These are phyloP conservation scores for Rallus limicola DNA, from an alignment of 2,113 vertebrate genomes.

Conservation along the genomic window DNA sequence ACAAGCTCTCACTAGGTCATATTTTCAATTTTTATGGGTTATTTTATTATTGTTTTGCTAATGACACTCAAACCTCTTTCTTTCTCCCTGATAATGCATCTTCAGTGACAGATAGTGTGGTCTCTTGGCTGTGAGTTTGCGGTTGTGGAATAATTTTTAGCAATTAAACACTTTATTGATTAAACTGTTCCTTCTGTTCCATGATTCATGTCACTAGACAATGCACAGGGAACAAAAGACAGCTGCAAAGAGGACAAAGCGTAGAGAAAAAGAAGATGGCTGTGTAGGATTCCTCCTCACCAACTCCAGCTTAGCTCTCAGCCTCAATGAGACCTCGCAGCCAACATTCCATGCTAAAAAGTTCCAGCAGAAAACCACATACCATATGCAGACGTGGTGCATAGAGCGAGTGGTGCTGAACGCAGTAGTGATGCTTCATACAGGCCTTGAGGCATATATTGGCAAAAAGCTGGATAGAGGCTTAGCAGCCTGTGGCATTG, in stretches of 20 bases:
- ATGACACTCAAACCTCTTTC: not conserved
- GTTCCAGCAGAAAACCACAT: not conserved
- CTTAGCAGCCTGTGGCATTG: not conserved
- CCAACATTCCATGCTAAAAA: not conserved
- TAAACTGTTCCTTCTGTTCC: conserved; percentile 35
- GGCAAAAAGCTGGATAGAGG: not conserved
- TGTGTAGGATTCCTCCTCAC: not conserved
- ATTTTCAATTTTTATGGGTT: conserved; percentile 4
- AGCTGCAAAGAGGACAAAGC: not conserved
- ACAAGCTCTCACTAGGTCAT: not conserved
- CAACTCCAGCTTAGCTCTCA: not conserved
- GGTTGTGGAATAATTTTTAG: conserved; percentile 17
- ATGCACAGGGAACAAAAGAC: not conserved
- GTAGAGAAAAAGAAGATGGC: not conserved
- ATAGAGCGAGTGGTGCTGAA: not conserved
- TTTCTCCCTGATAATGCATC: not conserved
- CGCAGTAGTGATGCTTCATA: not conserved
- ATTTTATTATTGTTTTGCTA: conserved; percentile 16
- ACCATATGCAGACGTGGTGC: not conserved
- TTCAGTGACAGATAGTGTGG: not conserved
- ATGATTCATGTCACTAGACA: conserved; percentile 9
- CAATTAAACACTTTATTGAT: conserved; percentile 54
- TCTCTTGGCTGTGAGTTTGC: not conserved
- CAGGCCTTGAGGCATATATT: not conserved
- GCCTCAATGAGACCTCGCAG: not conserved